Conservation (phyloP, 1,140 invertebrate genomes). For the Cydia splendana region DNA sequence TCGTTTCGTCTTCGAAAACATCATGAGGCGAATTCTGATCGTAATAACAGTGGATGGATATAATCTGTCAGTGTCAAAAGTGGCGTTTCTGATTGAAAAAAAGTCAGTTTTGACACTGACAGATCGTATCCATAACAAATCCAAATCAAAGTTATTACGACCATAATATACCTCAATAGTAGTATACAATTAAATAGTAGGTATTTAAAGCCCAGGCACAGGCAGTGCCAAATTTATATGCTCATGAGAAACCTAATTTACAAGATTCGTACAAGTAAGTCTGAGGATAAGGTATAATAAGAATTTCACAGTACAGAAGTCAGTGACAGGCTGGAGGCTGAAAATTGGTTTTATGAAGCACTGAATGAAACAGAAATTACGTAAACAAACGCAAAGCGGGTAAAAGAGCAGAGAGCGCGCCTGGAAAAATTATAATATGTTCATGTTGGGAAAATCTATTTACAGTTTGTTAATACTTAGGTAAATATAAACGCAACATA, state of each 20-base stretch:
- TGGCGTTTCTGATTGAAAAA: too few relatives aligned
- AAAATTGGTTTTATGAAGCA: constrained; percentile 26
- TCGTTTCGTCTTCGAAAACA: too few relatives aligned
- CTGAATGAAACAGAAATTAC: constrained; percentile 29
- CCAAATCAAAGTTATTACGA: too few relatives aligned
- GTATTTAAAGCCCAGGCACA: too few relatives aligned
- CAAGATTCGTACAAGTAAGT: constrained; percentile 16
- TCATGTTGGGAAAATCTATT: not conserved
- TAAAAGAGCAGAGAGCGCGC: constrained; percentile 8
- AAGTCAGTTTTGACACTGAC: too few relatives aligned
- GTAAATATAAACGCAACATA: not conserved
- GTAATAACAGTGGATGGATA: too few relatives aligned
- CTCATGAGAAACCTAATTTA: constrained; percentile 20
- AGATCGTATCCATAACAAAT: too few relatives aligned
- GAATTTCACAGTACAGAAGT: constrained; percentile 26
- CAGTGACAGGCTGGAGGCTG: constrained; percentile 17
- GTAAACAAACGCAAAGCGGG: not conserved
- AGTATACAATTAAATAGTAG: too few relatives aligned
- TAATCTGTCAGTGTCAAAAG: too few relatives aligned
- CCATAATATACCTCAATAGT: too few relatives aligned
- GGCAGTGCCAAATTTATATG: not conserved
- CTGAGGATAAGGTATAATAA: constrained; percentile 1
- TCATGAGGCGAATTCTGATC: too few relatives aligned
- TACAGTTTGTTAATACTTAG: not conserved
- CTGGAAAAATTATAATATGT: not conserved